Percentiles rank a stretch among this genome's conserved stretches.
Evolutionary conservation across 2,888 invertebrate species (phyloP).

Genomic region (Zootermopsis nevadensis): DNA sequence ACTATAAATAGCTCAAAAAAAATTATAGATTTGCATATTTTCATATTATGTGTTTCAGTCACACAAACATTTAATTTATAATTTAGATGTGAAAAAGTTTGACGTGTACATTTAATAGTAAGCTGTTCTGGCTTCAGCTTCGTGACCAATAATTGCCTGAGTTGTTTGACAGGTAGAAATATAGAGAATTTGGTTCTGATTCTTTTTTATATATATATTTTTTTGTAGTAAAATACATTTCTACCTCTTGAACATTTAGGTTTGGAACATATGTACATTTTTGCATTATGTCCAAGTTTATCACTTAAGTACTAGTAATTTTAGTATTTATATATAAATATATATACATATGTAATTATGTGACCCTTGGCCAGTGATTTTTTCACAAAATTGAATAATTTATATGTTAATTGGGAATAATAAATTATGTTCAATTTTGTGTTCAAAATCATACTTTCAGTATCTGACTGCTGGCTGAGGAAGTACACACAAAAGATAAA

Average conservation of each 20-base stretch:
- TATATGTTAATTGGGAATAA: background rate
- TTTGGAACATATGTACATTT: slow-evolving; percentile 49
- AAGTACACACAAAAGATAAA: slow-evolving; percentile 19
- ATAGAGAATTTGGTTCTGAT: slow-evolving; percentile 34
- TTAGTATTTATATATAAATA: slow-evolving; percentile 48
- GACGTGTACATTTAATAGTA: background rate
- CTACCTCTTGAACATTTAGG: slow-evolving; percentile 67
- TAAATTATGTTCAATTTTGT: slow-evolving; percentile 23
- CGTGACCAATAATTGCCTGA: slow-evolving; percentile 46
- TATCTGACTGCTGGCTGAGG: slow-evolving; percentile 7
- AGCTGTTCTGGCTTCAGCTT: background rate
- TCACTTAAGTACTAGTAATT: slow-evolving; percentile 45
- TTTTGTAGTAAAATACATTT: slow-evolving; percentile 56
- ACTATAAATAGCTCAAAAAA: background rate
- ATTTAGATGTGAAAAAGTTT: slow-evolving; percentile 14
- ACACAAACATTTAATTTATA: slow-evolving; percentile 14
- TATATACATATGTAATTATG: slow-evolving; percentile 51
- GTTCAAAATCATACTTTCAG: background rate
- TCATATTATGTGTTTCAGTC: slow-evolving; percentile 19
- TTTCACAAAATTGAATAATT: slow-evolving; percentile 26
- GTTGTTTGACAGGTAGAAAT: slow-evolving; percentile 53
- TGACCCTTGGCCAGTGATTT: slow-evolving; percentile 39
- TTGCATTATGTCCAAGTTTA: slow-evolving; percentile 42
- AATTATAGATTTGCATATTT: slow-evolving; percentile 28
- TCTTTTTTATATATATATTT: slow-evolving; percentile 44